A percentile compares a stretch with the other conserved stretches of the same genome.
phyloP scores from a whole-genome alignment of 2,888 invertebrate genomes.

The Neoitamus cyanurus region DNA sequence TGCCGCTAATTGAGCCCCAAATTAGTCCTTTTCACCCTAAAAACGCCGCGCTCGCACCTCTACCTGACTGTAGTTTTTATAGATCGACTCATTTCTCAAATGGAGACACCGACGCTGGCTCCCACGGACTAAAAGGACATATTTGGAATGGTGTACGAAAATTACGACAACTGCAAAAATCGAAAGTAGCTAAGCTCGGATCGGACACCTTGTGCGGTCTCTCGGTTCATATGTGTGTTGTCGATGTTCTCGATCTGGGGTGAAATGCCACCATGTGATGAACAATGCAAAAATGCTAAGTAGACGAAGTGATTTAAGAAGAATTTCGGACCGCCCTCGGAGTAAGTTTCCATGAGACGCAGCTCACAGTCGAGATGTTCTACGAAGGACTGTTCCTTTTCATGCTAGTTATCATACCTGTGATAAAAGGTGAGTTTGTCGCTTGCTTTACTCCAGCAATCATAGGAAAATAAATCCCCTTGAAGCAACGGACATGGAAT shows the following conservation, averaged over 20 bases:
- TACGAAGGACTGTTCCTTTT: slow-evolving; percentile 30
- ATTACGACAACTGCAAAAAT: not conserved
- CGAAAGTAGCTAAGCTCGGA: not conserved
- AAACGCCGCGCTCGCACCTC: not conserved
- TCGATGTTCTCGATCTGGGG: not conserved
- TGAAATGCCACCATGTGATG: not conserved
- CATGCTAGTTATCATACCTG: slow-evolving; percentile 32
- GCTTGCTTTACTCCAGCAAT: not conserved
- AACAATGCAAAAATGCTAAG: slow-evolving; percentile 21
- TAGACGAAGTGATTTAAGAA: not conserved
- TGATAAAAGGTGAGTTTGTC: slow-evolving; percentile 32
- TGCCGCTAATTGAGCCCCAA: not conserved
- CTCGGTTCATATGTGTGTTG: not conserved
- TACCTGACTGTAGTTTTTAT: not conserved
- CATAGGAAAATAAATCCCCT: not conserved
- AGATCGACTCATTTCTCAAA: not conserved
- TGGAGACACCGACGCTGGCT: not conserved
- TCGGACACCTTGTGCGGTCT: not conserved
- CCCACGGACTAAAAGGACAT: not conserved
- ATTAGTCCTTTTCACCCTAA: not conserved
- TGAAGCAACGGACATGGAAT: not conserved
- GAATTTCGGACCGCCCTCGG: not conserved
- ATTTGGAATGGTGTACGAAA: not conserved
- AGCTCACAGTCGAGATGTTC: slow-evolving; percentile 16
- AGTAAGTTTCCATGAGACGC: slow-evolving; percentile 24